These are phyloP conservation scores for Plestiodon gilberti DNA, from an alignment of 2,113 vertebrate genomes.

Conservation along the genomic window DNA sequence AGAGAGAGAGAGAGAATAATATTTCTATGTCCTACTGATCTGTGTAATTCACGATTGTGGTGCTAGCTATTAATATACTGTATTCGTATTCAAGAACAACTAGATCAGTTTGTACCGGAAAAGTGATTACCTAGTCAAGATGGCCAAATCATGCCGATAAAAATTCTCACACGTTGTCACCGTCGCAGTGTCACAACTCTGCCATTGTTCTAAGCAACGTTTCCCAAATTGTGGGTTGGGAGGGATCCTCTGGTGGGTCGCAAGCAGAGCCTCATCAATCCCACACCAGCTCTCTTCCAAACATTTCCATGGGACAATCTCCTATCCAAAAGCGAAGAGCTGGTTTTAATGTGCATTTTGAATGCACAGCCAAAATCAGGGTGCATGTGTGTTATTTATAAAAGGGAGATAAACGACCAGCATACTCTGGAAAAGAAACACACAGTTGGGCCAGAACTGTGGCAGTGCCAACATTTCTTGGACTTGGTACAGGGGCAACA, in stretches of 20 bases:
- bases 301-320: background rate
- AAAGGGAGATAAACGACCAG: background rate
- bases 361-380: slow-evolving; percentile 40
- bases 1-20: no score
- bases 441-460: background rate
- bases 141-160: background rate
- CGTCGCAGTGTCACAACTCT: background rate
- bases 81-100: background rate
- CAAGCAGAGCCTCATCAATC: no score
- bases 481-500: slow-evolving; percentile 25
- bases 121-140: background rate
- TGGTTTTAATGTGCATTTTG: slow-evolving; percentile 42
- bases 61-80: background rate
- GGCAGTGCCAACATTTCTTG: slow-evolving; percentile 3
- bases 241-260: no score
- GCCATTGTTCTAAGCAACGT: no score
- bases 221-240: no score
- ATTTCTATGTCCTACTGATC: background rate
- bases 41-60: background rate
- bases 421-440: background rate
- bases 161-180: background rate
- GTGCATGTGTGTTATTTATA: slow-evolving; percentile 30
- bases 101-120: background rate
- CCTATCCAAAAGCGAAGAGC: slow-evolving; percentile 36
- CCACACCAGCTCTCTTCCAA: no score